Evolutionary conservation across 2,888 invertebrate genomes (phyloP), one percentile per base, ranked within the genome.

Genomic region (Coelopa pilipes): DNA sequence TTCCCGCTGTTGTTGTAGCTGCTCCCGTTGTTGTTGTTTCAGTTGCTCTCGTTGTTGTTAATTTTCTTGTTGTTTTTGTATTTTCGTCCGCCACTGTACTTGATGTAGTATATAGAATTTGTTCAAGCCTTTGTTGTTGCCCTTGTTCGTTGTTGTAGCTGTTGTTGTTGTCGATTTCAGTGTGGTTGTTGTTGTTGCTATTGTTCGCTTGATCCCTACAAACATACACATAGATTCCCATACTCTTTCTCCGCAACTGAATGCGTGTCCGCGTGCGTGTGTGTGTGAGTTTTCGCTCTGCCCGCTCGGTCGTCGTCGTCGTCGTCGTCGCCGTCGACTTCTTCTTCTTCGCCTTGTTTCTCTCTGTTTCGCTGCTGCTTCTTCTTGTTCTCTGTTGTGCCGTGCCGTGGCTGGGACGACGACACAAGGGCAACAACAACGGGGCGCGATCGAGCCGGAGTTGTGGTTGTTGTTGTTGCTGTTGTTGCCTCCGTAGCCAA

Each of bases 341-440:
- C 34, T 1, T 34, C 24, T 7, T 60, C 24, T 10, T 73, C 59
- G 55, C 24, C 73, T 57, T 67, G 15, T 63, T 70, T 70, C 74
- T 74, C 73, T 63, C 72, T 66, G 71, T 9, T 73, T 70, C 47
- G 50, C 69, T 76, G 46, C 4, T 34, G 55, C 55, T 45, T 68
- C 68, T 53, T 75, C 34, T 34, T 34, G 34, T 34, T 34, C 34
- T 34, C 7, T 34, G 34, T 34, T 34, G 34, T 34, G 77, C 76
- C 62, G 77, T 77, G 70, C 78, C 79, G 78, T 81, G 76, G 79
- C 70, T 78, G 75, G 75, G 55, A 75, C 78, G 75, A 11, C 15
- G 24, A 10, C 12, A 12, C 34, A 34, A 7, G 4, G 7, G 34
- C 34, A 34, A 34, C 34, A 65, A 19, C 46, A 65, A 65, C 13